Evolutionary conservation across 2,797 vertebrate genomes (phyloP).

Genomic region (Triplophysa bombifrons): DNA sequence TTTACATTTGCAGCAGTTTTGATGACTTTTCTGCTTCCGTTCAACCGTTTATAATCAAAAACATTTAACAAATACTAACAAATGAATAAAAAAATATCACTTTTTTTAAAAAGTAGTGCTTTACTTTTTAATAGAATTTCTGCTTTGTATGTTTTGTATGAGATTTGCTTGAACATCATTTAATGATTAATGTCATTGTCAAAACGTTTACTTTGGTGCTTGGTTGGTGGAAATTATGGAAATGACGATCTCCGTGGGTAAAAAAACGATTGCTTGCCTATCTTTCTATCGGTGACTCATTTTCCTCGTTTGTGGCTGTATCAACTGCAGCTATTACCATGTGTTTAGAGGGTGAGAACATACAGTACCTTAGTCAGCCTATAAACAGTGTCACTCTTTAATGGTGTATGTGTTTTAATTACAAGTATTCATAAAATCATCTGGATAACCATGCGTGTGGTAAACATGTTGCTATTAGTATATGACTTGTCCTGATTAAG

Average conservation of each 20-base stretch:
- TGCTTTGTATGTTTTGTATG: not conserved
- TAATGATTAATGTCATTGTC: not conserved
- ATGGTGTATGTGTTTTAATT: slow-evolving; percentile 47
- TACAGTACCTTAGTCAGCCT: slow-evolving; percentile 1
- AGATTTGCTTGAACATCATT: not conserved
- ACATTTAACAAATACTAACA: not conserved
- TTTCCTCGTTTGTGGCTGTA: slow-evolving; percentile 31
- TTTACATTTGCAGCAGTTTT: too few relatives aligned
- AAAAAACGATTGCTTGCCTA: not conserved
- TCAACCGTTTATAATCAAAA: not conserved
- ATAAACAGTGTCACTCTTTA: slow-evolving; percentile 45
- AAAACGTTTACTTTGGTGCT: not conserved
- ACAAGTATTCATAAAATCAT: slow-evolving; percentile 52
- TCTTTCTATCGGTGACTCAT: slow-evolving; percentile 20
- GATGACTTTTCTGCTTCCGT: not conserved
- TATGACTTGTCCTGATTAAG: not conserved
- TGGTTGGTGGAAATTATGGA: not conserved
- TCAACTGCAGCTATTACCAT: slow-evolving; percentile 35
- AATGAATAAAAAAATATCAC: too few relatives aligned
- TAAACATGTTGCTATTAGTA: slow-evolving; percentile 42
- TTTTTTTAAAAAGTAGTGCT: too few relatives aligned
- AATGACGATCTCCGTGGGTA: not conserved
- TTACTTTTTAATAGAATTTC: not conserved
- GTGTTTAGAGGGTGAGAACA: slow-evolving; percentile 38
- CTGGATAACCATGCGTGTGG: slow-evolving; percentile 47